Percentiles rank a stretch among this genome's conserved stretches.
These are phyloP conservation scores for Gerris lacustris DNA, from an alignment of 2,888 invertebrate species.

Conservation along the genomic window DNA sequence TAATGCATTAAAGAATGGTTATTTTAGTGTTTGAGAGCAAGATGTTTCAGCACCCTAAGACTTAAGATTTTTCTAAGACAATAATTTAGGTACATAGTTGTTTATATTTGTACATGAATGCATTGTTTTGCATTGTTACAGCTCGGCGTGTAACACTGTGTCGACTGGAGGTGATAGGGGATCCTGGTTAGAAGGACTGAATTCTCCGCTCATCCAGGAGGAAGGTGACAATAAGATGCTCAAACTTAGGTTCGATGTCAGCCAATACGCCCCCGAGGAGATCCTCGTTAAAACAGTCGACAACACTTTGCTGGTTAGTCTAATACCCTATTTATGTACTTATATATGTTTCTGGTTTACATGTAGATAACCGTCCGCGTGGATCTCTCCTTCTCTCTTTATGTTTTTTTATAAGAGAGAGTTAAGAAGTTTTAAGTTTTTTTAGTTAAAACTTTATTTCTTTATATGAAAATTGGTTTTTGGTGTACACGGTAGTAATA, in stretches of 20 bases:
- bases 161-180: slow-evolving; percentile 39
- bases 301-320: slow-evolving; percentile 82
- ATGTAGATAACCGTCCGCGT: no score
- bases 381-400: no score
- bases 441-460: no score
- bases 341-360: no score
- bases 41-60: no score
- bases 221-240: slow-evolving; percentile 88
- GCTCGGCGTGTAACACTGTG: slow-evolving; percentile 48
- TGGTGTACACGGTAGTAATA: no score
- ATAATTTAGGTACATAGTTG: neutral
- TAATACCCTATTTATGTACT: neutral
- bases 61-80: neutral
- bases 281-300: slow-evolving; percentile 97
- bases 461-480: no score
- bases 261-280: slow-evolving; percentile 93
- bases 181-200: slow-evolving; percentile 72
- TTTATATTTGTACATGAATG: neutral
- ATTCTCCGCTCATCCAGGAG: slow-evolving; percentile 86
- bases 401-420: no score
- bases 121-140: slow-evolving; percentile 35
- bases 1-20: no score
- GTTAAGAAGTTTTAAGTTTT: no score
- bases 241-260: slow-evolving; percentile 91
- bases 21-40: no score